Conservation (phyloP, 2,797 vertebrate genomes). For the Microctenopoma steveboyesi region DNA sequence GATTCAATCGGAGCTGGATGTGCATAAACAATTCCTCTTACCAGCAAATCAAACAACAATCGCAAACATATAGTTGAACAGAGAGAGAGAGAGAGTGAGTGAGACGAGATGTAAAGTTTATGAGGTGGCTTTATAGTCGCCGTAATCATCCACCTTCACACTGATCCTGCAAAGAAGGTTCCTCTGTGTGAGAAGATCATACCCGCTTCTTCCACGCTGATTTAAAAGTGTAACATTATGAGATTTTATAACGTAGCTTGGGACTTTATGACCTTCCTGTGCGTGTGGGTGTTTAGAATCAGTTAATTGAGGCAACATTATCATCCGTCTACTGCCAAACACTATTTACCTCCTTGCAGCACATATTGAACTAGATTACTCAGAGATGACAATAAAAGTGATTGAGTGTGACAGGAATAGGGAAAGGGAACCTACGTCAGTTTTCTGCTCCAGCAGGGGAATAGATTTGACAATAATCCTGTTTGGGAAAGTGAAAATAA, state of each 20-base stretch:
- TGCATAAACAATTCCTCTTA: constrained; percentile 5
- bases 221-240: constrained; percentile 70
- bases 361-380: constrained; percentile 43
- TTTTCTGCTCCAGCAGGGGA: constrained; percentile 46
- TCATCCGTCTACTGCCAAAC: constrained; percentile 60
- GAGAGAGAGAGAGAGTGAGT: too few species aligned
- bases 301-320: constrained; percentile 64
- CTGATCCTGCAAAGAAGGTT: neutral
- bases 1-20: constrained; percentile 41
- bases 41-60: constrained; percentile 10
- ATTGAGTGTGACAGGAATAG: constrained; percentile 61
- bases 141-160: neutral
- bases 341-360: constrained; percentile 38
- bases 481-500: constrained; percentile 62
- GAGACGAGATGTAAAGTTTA: neutral
- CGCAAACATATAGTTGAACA: neutral
- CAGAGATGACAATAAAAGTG: constrained; percentile 62
- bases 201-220: constrained; percentile 59
- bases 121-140: neutral
- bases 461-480: constrained; percentile 68
- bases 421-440: constrained; percentile 37
- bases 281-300: constrained; percentile 37
- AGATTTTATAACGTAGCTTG: constrained; percentile 68
- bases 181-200: neutral
- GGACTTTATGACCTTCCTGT: constrained; percentile 65